Evolutionary conservation across 2,113 vertebrate species (phyloP).

Genomic region (Plotosus lineatus): DNA sequence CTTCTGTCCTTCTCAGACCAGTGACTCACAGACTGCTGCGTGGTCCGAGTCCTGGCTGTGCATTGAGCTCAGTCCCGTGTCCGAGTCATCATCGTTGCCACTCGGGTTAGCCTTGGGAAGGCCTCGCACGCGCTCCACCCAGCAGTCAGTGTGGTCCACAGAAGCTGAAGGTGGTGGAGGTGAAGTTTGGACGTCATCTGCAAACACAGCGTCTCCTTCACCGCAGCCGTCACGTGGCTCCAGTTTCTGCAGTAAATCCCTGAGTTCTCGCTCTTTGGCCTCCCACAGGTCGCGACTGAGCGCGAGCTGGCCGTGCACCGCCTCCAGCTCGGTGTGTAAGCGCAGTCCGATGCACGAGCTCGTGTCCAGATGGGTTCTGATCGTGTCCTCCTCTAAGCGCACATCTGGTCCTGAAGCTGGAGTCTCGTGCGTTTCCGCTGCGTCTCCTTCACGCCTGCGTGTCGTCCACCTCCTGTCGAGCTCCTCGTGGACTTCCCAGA

Average conservation of each 20-base stretch:
- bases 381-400: slow-evolving; percentile 80
- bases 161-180: slow-evolving; percentile 8
- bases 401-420: slow-evolving; percentile 69
- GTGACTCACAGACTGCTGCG: slow-evolving; percentile 85
- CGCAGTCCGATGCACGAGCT: slow-evolving; percentile 91
- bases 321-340: slow-evolving; percentile 86
- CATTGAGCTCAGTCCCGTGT: slow-evolving; percentile 96
- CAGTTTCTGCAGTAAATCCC: slow-evolving; percentile 79
- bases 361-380: slow-evolving; percentile 89
- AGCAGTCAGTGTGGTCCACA: slow-evolving; percentile 61
- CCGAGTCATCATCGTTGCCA: slow-evolving; percentile 89
- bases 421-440: slow-evolving; percentile 60
- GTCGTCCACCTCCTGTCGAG: slow-evolving; percentile 91
- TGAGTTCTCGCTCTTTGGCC: slow-evolving; percentile 81
- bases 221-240: slow-evolving; percentile 72
- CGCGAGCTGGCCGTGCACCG: slow-evolving; percentile 80
- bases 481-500: slow-evolving; percentile 88
- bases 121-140: slow-evolving; percentile 81
- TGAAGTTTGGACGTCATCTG: slow-evolving; percentile 42
- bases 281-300: slow-evolving; percentile 80
- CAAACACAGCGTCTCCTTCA: slow-evolving; percentile 25
- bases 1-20: slow-evolving; percentile 74
- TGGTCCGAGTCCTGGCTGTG: slow-evolving; percentile 97
- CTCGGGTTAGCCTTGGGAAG: slow-evolving; percentile 73
- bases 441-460: slow-evolving; percentile 71